Percentiles rank a stretch among this genome's conserved stretches.
These are phyloP conservation scores for Campoletis sonorensis DNA, from an alignment of 1,140 invertebrate species.

Conservation along the genomic window DNA sequence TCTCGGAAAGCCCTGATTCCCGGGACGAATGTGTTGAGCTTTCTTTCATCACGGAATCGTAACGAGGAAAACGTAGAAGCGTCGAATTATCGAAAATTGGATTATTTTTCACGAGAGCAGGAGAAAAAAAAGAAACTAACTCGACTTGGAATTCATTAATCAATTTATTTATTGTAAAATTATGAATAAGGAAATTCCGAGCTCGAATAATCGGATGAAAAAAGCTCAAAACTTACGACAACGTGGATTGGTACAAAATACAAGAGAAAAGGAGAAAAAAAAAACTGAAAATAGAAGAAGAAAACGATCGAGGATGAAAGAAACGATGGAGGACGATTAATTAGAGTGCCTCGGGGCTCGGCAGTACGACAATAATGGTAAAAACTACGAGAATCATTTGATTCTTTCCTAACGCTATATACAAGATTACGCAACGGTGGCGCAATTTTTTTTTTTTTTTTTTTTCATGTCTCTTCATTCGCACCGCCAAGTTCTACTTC, in stretches of 20 bases:
- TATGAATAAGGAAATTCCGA: background rate
- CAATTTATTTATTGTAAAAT: background rate
- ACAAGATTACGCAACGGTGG: background rate
- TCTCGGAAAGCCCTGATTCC: too few relatives aligned
- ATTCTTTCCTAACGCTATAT: slow-evolving; percentile 12
- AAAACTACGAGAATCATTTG: background rate
- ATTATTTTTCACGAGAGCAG: too few relatives aligned
- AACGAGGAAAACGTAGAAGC: background rate
- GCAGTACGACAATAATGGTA: background rate
- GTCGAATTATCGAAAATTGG: slow-evolving; percentile 23
- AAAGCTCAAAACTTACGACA: too few relatives aligned
- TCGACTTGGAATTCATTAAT: too few relatives aligned
- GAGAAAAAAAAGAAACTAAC: background rate
- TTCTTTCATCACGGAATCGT: background rate
- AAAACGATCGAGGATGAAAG: background rate
- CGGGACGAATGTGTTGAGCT: too few relatives aligned
- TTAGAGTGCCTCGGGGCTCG: background rate
- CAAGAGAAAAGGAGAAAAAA: background rate
- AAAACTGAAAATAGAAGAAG: background rate
- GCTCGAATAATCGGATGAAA: too few relatives aligned
- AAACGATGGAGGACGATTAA: too few relatives aligned
- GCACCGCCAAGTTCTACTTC: background rate
- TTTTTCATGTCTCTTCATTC: background rate
- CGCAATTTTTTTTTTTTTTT: too few relatives aligned
- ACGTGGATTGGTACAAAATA: background rate